A percentile compares a stretch with the other conserved stretches of the same genome.
phyloP scores from a whole-genome alignment of 2,888 invertebrate species.

The Trilocha varians region DNA sequence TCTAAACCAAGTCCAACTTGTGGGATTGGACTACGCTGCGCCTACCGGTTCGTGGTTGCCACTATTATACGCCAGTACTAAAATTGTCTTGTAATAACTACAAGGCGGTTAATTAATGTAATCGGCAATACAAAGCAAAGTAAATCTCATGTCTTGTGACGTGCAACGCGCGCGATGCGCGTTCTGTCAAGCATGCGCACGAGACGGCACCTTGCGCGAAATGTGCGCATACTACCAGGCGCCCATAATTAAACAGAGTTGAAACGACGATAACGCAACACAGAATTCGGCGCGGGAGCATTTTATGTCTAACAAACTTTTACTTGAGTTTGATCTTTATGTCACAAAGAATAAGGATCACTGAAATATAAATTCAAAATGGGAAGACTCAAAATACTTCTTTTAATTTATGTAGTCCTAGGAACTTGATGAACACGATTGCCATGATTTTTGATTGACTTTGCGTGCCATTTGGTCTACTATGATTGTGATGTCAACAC shows the following conservation, averaged over 20 bases:
- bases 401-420: conserved; percentile 34
- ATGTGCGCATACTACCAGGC: conserved; percentile 67
- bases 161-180: conserved; percentile 41
- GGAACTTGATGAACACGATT: conserved; percentile 56
- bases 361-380: no score
- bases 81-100: no score
- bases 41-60: no score
- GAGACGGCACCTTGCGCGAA: conserved; percentile 66
- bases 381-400: conserved; percentile 20
- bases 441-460: conserved; percentile 53
- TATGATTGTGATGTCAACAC: no score
- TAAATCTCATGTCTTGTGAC: no score
- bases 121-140: no score
- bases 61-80: no score
- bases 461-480: not conserved
- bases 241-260: conserved; percentile 25
- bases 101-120: no score
- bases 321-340: conserved; percentile 13
- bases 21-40: no score
- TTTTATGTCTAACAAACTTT: conserved; percentile 2
- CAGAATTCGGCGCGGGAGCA: conserved; percentile 21
- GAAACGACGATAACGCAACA: not conserved
- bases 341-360: accelerated
- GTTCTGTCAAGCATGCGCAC: conserved; percentile 50
- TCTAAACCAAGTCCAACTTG: no score